phyloP scores from a whole-genome alignment of 2,113 vertebrate genomes.

The Chamaea fasciata region DNA sequence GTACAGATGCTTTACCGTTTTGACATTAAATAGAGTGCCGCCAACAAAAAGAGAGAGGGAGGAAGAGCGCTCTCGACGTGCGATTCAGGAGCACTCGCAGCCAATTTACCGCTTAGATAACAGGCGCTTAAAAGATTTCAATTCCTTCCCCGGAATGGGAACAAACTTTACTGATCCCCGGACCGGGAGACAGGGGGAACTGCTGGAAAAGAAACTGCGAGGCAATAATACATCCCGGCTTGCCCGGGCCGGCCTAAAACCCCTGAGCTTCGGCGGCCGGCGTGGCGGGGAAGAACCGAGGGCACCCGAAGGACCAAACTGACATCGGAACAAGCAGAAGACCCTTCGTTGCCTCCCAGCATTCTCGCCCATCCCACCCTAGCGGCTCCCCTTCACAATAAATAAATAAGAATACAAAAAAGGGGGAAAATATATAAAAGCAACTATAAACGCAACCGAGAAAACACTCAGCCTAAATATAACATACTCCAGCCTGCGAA shows the following conservation, averaged over 20 bases:
- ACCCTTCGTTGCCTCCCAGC: background rate
- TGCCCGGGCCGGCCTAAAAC: background rate
- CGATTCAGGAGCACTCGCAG: slow-evolving; percentile 18
- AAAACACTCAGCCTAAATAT: background rate
- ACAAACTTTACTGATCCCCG: background rate
- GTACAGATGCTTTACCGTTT: slow-evolving; percentile 43
- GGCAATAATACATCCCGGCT: background rate
- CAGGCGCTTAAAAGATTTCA: slow-evolving; percentile 1
- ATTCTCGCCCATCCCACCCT: background rate
- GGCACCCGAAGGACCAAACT: background rate
- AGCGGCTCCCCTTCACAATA: too few species aligned
- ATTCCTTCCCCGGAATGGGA: background rate
- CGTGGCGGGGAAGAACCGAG: fast-evolving
- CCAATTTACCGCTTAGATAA: slow-evolving; percentile 31
- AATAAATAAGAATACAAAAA: background rate
- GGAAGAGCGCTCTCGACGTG: background rate
- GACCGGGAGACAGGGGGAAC: background rate
- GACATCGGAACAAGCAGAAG: background rate
- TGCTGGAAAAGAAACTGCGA: background rate
- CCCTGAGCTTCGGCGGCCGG: background rate
- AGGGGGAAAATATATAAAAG: background rate
- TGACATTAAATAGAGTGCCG: slow-evolving; percentile 59
- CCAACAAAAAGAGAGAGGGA: slow-evolving; percentile 20
- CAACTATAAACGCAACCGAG: background rate
- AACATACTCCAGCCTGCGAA: background rate